A percentile compares a stretch with the other conserved stretches of the same genome.
Evolutionary conservation across 2,888 invertebrate species (phyloP).

Genomic region (Autographa gamma): DNA sequence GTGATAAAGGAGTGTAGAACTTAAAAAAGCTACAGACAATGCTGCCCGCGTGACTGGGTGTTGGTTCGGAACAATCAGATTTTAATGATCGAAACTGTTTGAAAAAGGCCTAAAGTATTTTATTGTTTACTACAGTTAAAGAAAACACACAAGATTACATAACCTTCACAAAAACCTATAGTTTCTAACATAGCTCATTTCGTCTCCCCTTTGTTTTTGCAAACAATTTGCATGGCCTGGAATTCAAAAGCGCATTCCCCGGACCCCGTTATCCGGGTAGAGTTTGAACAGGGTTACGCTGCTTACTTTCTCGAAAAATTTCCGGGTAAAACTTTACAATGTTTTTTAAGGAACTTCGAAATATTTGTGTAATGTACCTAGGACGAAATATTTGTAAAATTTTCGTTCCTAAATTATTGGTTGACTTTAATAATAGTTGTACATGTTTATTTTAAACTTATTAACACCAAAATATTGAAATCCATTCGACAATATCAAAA

Average conservation of each 20-base stretch:
- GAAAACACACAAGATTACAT: constrained; percentile 2
- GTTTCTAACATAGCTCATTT: constrained; percentile 27
- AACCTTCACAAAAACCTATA: constrained; percentile 11
- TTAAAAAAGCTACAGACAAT: too few species aligned
- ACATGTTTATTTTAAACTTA: not conserved
- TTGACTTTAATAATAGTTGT: too few species aligned
- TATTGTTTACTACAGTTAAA: not conserved
- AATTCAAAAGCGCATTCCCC: constrained; percentile 22
- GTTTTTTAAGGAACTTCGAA: not conserved
- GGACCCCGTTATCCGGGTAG: constrained; percentile 10
- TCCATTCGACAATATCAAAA: too few species aligned
- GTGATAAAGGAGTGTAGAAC: too few species aligned
- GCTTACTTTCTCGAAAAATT: not conserved
- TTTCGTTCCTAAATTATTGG: too few species aligned
- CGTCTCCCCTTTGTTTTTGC: constrained; percentile 20
- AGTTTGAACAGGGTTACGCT: constrained; percentile 11
- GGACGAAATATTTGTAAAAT: too few species aligned
- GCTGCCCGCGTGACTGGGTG: too few species aligned
- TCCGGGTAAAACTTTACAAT: not conserved
- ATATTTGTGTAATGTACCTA: not conserved
- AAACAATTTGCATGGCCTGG: constrained; percentile 36
- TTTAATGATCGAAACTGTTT: not conserved
- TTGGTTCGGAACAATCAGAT: not conserved
- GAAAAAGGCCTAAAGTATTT: not conserved
- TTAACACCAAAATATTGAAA: not conserved